These are phyloP conservation scores for Taurulus bubalis DNA, from an alignment of 2,113 vertebrate species.

Conservation along the genomic window DNA sequence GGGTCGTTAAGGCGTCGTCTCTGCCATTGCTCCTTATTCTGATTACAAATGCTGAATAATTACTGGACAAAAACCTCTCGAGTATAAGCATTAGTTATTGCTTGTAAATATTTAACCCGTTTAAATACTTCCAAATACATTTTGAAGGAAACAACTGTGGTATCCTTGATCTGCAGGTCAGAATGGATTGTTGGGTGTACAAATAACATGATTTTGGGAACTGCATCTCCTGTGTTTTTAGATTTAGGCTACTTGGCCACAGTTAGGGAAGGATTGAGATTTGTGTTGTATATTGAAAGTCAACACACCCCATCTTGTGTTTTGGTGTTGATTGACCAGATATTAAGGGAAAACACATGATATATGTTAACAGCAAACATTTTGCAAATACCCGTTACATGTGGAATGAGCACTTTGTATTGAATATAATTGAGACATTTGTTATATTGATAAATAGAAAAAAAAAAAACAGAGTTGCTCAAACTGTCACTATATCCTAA, in stretches of 20 bases:
- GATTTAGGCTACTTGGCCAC: slow-evolving; percentile 10
- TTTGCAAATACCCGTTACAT: not conserved
- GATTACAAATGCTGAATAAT: slow-evolving; percentile 9
- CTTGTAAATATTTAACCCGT: slow-evolving; percentile 8
- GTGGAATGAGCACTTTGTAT: not conserved
- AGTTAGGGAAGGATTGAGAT: not conserved
- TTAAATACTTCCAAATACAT: not conserved
- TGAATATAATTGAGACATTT: not conserved
- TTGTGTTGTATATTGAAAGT: slow-evolving; percentile 33
- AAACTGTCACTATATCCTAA: too few species aligned
- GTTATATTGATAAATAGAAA: not conserved
- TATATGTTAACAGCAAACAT: slow-evolving; percentile 7
- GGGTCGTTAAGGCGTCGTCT: not conserved
- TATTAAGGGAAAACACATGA: slow-evolving; percentile 5
- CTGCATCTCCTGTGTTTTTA: slow-evolving; percentile 19
- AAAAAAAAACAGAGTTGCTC: too few species aligned
- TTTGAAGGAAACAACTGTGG: not conserved
- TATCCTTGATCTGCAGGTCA: not conserved
- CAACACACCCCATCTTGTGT: slow-evolving; percentile 5
- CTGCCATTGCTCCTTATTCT: not conserved
- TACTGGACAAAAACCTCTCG: not conserved
- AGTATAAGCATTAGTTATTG: slow-evolving; percentile 5
- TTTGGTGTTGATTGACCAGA: slow-evolving; percentile 22
- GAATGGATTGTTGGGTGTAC: not conserved
- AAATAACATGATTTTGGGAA: not conserved